These are phyloP conservation scores for Thelaira solivaga DNA, from an alignment of 2,888 invertebrate species.

Conservation along the genomic window DNA sequence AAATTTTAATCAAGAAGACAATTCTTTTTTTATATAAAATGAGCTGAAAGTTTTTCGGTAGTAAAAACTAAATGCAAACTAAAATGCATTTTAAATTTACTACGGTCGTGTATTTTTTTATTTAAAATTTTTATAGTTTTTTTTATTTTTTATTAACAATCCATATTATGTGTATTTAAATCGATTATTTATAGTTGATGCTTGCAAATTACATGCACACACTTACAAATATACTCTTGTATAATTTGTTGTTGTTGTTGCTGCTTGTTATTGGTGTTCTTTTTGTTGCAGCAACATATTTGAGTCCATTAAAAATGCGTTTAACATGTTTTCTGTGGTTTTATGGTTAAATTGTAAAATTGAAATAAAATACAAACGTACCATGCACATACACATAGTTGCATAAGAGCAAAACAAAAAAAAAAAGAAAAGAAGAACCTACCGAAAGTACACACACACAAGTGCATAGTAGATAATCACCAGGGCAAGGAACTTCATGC, in stretches of 20 bases:
- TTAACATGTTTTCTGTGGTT: conserved; percentile 67
- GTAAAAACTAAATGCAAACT: background rate
- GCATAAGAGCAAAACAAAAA: background rate
- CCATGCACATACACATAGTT: background rate
- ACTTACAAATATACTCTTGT: too few relatives aligned
- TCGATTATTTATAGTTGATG: conserved; percentile 61
- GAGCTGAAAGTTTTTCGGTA: too few relatives aligned
- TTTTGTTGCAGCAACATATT: conserved; percentile 71
- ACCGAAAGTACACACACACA: conserved; percentile 23
- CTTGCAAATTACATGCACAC: conserved; percentile 53
- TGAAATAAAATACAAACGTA: conserved; percentile 66
- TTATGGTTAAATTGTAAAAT: conserved; percentile 65
- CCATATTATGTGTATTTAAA: conserved; percentile 59
- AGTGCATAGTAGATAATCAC: too few relatives aligned
- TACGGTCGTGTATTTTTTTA: background rate
- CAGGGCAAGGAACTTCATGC: too few relatives aligned
- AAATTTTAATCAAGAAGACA: too few relatives aligned
- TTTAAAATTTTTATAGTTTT: background rate
- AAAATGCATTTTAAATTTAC: conserved; percentile 29
- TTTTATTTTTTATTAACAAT: conserved; percentile 10
- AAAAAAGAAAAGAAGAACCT: conserved; percentile 26
- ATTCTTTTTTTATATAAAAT: too few relatives aligned
- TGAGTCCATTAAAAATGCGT: conserved; percentile 74
- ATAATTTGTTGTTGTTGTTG: conserved; percentile 34
- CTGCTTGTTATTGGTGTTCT: conserved; percentile 42